Evolutionary conservation across 2,888 invertebrate species (phyloP), one percentile per base, ranked within the genome.

Genomic region (Automeris io): DNA sequence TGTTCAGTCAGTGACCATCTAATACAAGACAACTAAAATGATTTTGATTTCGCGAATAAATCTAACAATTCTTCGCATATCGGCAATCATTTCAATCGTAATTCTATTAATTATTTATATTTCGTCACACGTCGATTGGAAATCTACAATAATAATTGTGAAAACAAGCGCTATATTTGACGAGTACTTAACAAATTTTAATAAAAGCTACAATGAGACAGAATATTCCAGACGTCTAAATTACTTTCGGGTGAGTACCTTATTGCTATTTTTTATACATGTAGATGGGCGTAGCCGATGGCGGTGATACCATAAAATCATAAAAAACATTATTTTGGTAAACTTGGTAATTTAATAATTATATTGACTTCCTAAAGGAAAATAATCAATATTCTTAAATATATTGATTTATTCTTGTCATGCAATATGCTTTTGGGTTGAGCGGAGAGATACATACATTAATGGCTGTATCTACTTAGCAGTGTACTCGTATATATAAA

Each of bases 161-260:
- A 21, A 9, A 21, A 21, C 24, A 13, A 18, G 13, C 1, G 2
- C 21, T 12, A 29, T 35, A 6, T 66, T 54, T 13, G 35, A 49
- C 0, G 33, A 23, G 2, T 70, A 67, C 37, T 25, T 63, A 26
- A 47, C 25, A 2, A 43, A 41, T 8, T 70, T 57, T 26, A 54
- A 56, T 5, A 70, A 64, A 33, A 45, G 21, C 9, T 66, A 68
- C 33, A 11, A 9, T 0, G 11, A 21, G 4, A 33, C 24, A 0
- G 70, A 70, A 26, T 51, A 45, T 43, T 6, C 13, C 1, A 39
- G 12, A 9, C 54, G 70, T 21, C 44, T 61, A 16, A 2, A 40
- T 1, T 45, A 57, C 44, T 69, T 63, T 42, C 56, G 63, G 59
- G 70, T 70, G 37, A 39, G 58, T 45, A n/a, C 18, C 24, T 29